phyloP scores from a whole-genome alignment of 2,888 invertebrate species.

The Crocallis elinguaria region DNA sequence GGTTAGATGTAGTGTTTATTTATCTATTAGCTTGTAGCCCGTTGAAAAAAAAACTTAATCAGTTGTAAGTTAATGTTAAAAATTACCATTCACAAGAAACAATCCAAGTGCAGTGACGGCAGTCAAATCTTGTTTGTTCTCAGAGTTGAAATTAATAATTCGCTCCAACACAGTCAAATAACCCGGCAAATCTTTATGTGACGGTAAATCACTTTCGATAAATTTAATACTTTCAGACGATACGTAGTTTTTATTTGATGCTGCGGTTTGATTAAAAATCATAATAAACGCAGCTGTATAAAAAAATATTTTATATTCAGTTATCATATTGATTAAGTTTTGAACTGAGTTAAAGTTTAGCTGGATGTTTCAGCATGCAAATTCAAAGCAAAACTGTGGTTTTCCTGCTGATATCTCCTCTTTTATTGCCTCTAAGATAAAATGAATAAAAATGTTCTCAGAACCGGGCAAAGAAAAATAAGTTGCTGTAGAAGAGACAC shows the following conservation, averaged over 20 bases:
- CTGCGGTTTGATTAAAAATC: background rate
- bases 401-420: background rate
- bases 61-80: background rate
- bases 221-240: background rate
- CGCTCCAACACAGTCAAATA: slow-evolving; percentile 5
- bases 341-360: background rate
- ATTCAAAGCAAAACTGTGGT: slow-evolving; percentile 12
- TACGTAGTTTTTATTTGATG: background rate
- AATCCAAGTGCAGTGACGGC: slow-evolving; percentile 5
- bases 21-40: no score
- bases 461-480: slow-evolving; percentile 9
- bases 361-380: slow-evolving; percentile 1
- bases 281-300: background rate
- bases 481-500: slow-evolving; percentile 2
- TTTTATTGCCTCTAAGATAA: slow-evolving; percentile 15
- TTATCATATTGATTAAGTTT: background rate
- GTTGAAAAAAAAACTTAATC: background rate
- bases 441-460: slow-evolving; percentile 19
- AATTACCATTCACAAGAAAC: slow-evolving; percentile 14
- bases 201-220: slow-evolving; percentile 1
- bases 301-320: background rate
- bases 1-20: no score
- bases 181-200: slow-evolving; percentile 6
- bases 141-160: slow-evolving; percentile 3
- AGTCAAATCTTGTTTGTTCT: background rate